Percentiles rank a stretch among this genome's conserved stretches.
Evolutionary conservation across 2,113 vertebrate genomes (phyloP).

Genomic region (Cichladusa arquata): DNA sequence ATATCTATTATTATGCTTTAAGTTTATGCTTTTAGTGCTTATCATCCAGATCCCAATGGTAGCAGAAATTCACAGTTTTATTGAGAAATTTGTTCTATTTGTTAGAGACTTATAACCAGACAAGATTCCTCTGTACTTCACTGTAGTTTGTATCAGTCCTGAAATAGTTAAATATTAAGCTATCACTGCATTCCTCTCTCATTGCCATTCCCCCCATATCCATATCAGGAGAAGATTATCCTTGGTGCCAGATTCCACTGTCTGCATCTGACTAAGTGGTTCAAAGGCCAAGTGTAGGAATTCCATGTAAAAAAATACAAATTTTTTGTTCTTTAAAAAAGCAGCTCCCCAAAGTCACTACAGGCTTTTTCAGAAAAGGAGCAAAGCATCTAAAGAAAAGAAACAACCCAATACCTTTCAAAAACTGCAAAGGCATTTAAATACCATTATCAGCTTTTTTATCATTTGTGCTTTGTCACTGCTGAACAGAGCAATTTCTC

Average conservation of each 20-base stretch:
- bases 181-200: constrained; percentile 38
- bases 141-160: neutral
- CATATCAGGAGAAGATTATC: constrained; percentile 62
- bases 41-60: neutral
- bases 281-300: constrained; percentile 46
- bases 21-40: neutral
- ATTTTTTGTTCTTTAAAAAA: neutral
- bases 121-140: neutral
- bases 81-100: neutral
- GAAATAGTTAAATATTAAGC: constrained; percentile 58
- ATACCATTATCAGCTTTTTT: neutral
- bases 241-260: constrained; percentile 57
- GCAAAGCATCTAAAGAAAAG: neutral
- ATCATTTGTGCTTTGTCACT: neutral
- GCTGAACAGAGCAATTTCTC: neutral
- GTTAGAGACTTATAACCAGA: neutral
- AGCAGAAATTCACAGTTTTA: neutral
- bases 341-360: neutral
- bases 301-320: neutral
- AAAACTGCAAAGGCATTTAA: neutral
- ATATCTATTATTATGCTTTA: neutral
- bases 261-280: constrained; percentile 59
- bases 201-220: constrained; percentile 18
- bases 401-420: neutral
- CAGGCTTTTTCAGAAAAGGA: neutral